A percentile compares a stretch with the other conserved stretches of the same genome.
These are phyloP conservation scores for Polyommatus icarus DNA, from an alignment of 2,888 invertebrate species.

Conservation along the genomic window DNA sequence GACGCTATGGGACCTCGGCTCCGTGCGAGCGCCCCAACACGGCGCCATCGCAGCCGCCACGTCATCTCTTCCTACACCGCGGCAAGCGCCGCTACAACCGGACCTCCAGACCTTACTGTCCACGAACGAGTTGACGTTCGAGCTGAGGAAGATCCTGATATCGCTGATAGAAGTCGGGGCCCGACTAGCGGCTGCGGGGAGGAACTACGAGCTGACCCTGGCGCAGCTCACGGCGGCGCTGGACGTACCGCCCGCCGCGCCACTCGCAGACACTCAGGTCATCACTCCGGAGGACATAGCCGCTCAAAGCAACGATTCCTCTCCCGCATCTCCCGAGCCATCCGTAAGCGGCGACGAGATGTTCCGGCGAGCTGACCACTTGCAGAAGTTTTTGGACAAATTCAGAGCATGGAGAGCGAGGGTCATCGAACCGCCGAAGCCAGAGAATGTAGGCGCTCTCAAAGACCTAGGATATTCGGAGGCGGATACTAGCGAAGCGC, in stretches of 20 bases:
- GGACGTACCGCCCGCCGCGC: constrained; percentile 57
- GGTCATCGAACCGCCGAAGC: constrained; percentile 60
- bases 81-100: constrained; percentile 59
- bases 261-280: constrained; percentile 57
- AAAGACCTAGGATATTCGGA: constrained; percentile 62
- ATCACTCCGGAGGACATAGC: constrained; percentile 71
- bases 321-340: constrained; percentile 31
- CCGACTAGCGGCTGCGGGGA: constrained; percentile 64
- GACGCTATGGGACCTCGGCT: constrained; percentile 67
- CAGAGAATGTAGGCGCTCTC: constrained; percentile 57
- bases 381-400: constrained; percentile 66
- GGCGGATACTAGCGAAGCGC: constrained; percentile 62
- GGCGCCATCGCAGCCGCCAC: constrained; percentile 70
- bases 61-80: constrained; percentile 61
- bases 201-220: constrained; percentile 65
- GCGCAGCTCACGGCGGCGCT: constrained; percentile 64
- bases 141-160: constrained; percentile 68
- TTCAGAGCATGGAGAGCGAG: constrained; percentile 64
- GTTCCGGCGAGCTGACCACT: constrained; percentile 61
- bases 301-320: constrained; percentile 49
- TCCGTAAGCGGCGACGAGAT: constrained; percentile 46
- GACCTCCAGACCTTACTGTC: constrained; percentile 69
- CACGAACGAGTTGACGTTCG: constrained; percentile 68
- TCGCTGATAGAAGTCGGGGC: constrained; percentile 73
- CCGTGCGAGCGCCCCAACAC: constrained; percentile 65